These are phyloP conservation scores for Dinoponera quadriceps DNA, from an alignment of 1,140 invertebrate genomes.

Conservation along the genomic window DNA sequence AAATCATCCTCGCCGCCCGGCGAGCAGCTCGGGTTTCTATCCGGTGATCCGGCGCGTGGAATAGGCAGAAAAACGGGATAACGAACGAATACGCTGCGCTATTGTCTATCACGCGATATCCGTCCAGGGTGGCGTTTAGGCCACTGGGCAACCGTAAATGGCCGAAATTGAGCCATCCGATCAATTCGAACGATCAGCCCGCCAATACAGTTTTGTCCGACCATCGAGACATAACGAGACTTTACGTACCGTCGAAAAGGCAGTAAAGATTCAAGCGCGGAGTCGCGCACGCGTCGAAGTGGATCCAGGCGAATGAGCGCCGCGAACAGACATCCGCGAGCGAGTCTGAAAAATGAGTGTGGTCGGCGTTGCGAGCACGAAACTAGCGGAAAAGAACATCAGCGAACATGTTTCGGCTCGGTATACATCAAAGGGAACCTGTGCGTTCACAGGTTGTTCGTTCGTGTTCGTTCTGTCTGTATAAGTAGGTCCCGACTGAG, in stretches of 20 bases:
- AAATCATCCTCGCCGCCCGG: constrained; percentile 41
- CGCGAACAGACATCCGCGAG: too few relatives aligned
- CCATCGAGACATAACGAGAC: not conserved
- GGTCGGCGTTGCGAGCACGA: too few relatives aligned
- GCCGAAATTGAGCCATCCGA: constrained; percentile 35
- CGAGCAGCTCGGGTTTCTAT: constrained; percentile 37
- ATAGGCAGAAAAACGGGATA: constrained; percentile 42
- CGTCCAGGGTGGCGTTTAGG: constrained; percentile 7
- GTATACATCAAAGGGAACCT: too few relatives aligned
- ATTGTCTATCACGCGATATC: constrained; percentile 29
- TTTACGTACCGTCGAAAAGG: not conserved
- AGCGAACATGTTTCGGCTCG: too few relatives aligned
- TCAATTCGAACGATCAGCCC: constrained; percentile 24
- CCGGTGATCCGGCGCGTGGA: constrained; percentile 36
- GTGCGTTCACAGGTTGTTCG: too few relatives aligned
- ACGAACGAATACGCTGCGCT: constrained; percentile 24
- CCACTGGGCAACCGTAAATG: constrained; percentile 23
- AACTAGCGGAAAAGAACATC: too few relatives aligned
- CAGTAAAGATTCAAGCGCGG: too few relatives aligned
- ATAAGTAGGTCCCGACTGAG: too few relatives aligned
- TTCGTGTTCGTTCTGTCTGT: too few relatives aligned
- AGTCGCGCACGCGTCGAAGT: too few relatives aligned
- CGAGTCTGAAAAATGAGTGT: too few relatives aligned
- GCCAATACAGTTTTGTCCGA: not conserved
- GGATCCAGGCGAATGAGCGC: too few relatives aligned